Base-by-base conservation (phyloP, 2,797 vertebrate genomes). In the Gymnopithys bicolor region DNA sequence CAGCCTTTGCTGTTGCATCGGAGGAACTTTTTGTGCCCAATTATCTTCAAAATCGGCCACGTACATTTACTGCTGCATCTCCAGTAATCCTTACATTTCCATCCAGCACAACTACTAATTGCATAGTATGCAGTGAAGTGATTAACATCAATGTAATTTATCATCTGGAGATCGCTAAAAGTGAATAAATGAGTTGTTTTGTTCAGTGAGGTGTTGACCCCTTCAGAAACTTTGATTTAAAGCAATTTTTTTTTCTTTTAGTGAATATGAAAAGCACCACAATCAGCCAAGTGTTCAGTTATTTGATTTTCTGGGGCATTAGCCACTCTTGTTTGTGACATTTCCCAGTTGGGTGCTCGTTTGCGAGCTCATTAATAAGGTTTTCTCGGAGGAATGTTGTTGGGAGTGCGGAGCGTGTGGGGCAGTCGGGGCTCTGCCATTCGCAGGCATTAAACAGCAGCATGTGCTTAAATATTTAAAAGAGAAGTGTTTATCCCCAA, bases 221-320 rank as follows among this genome's bases (percentile, higher is more conserved):
- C 92, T 97, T 97, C 94, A 95, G 95, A 97, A 98, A 97, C 96
- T 97, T 96, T 95, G 95, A 97, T 97, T 98, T 97, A 96, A 93
- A 86, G 81, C 27, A 19, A n/a, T 35, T 86, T 94, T 67, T 19
- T 86, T 53, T 89, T 52, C 64, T 97, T 94, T 91, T 92, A 93
- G 97, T 92, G 96, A 97, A 96, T 97, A 96, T 93, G 97, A 97
- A 97, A 98, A 95, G 96, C 96, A 60, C 90, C 97, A 93, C 97
- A 90, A 91, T 97, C 97, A 97, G 94, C 97, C 97, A 51, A 97
- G 97, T 97, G 97, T 97, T 97, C 89, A 90, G 97, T 97, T 97
- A 97, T 97, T 98, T 97, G 98, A 97, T 98, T 98, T 98, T 98
- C 97, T 98, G 97, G 97, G 96, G 97, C 97, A 97, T 98, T 98